Evolutionary conservation across 2,888 invertebrate genomes (phyloP), one percentile per base, ranked within the genome.

Genomic region (Caenorhabditis wallacei): DNA sequence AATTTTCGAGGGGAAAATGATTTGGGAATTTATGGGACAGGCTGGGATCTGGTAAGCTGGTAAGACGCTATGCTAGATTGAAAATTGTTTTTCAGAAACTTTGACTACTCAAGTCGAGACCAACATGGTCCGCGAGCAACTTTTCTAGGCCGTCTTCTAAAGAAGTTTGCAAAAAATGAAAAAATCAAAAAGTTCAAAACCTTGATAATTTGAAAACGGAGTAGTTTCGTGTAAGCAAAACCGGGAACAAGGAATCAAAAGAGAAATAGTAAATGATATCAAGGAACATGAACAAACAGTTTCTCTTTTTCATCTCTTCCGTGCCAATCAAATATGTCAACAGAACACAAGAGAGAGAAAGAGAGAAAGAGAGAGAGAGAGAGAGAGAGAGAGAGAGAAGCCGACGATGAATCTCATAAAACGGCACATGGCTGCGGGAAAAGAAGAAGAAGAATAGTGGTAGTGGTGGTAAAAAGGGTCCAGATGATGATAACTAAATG

Each of bases 311-410:
- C 30, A n/a, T 30, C 30, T 30, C 30, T 30, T 18, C 18, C n/a
- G 18, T 48, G 24, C 40, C 61, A 61, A 61, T 61, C 61, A 61
- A 61, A 61, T 61, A 43, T 53, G 66, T 66, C 66, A 66, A 66
- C 66, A 30, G 30, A 30, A 30, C 30, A 30, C 30, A 66, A 16
- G 40, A n/a, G 56, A 70, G 24, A 22, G 24, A 53, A 24, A 24
- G 53, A 22, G 22, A 43, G 37, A 37, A 40, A n/a, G 56, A 70
- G 24, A 22, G 24, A 53, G 53, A 24, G 53, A 22, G 22, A 43
- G 37, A 37, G n/a, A n/a, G 56, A 70, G 24, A 22, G 24, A 53
- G 53, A 24, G 53, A 22, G 22, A 43, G 37, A 37, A 40, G 37
- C 59, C 20, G 18, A 5, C 43, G 24, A n/a, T n/a, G n/a, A n/a